Conservation (phyloP, 1,140 invertebrate genomes). For the Diachasmimorpha longicaudata region DNA sequence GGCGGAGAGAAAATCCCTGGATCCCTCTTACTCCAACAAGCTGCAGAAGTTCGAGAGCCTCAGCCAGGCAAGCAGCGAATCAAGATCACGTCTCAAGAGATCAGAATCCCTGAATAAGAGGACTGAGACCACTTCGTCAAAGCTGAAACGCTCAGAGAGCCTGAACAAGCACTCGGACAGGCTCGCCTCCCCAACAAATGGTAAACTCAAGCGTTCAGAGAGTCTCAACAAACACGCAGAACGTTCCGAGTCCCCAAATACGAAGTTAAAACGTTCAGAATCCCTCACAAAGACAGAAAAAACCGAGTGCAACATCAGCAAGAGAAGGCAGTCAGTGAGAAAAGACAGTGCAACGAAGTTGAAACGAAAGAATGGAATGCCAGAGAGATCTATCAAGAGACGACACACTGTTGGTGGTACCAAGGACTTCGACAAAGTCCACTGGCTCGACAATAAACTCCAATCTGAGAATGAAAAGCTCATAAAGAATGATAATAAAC, state of each 20-base stretch:
- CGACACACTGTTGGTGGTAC: constrained; percentile 92
- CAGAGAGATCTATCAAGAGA: constrained; percentile 79
- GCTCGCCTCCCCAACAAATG: constrained; percentile 53
- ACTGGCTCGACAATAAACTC: constrained; percentile 66
- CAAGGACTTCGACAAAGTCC: constrained; percentile 79
- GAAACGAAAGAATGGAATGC: constrained; percentile 77
- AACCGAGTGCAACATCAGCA: constrained; percentile 79
- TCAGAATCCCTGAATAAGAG: constrained; percentile 69
- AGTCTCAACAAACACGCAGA: constrained; percentile 60
- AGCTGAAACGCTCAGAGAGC: constrained; percentile 58
- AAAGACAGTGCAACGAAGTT: constrained; percentile 68
- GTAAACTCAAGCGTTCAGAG: constrained; percentile 57
- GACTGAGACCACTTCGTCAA: constrained; percentile 54
- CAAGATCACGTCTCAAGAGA: constrained; percentile 61
- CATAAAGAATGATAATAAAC: constrained; percentile 58
- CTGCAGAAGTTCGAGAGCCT: constrained; percentile 57
- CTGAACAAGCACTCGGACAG: constrained; percentile 60
- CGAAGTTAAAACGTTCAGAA: constrained; percentile 68
- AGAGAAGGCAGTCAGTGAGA: constrained; percentile 67
- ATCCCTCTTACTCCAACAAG: constrained; percentile 59
- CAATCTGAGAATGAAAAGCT: constrained; percentile 62
- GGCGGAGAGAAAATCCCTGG: constrained; percentile 20
- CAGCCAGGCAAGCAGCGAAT: constrained; percentile 47
- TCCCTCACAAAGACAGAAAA: constrained; percentile 81
- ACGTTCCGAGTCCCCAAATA: constrained; percentile 50